phyloP scores from a whole-genome alignment of 2,113 vertebrate genomes.

The Ovis canadensis region DNA sequence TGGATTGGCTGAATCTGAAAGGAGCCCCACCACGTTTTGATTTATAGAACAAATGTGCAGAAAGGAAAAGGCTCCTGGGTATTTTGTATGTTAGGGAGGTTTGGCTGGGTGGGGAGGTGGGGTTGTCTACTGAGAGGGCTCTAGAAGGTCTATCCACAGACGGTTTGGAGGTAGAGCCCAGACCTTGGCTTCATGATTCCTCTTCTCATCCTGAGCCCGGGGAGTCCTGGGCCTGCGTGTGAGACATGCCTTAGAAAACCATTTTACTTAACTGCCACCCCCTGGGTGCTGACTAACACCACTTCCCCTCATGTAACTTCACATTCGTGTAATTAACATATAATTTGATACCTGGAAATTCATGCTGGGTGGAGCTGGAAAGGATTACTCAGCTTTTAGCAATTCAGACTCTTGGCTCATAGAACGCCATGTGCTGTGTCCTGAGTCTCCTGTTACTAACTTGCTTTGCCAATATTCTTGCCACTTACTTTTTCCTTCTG shows the following conservation, averaged over 20 bases:
- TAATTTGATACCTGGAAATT: conserved; percentile 74
- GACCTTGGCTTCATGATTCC: background rate
- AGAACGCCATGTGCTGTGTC: background rate
- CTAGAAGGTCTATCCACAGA: background rate
- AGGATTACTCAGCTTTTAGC: conserved; percentile 67
- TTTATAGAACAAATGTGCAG: background rate
- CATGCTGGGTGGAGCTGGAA: conserved; percentile 61
- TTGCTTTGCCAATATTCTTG: background rate
- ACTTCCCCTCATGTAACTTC: conserved; percentile 53
- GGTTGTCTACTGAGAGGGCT: background rate
- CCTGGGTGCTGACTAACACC: conserved; percentile 43
- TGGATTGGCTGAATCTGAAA: background rate
- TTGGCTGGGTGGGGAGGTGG: background rate
- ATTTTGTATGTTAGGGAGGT: background rate
- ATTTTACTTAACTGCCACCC: conserved; percentile 4
- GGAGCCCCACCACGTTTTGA: background rate
- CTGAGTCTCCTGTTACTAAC: conserved; percentile 6
- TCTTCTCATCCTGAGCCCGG: background rate
- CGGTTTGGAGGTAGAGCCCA: background rate
- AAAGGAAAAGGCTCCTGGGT: background rate
- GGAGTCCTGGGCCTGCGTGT: background rate
- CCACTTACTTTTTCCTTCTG: background rate
- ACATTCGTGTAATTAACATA: conserved; percentile 55
- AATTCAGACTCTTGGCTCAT: conserved; percentile 38
- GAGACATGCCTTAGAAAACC: background rate